Percentiles rank a stretch among this genome's conserved stretches.
phyloP scores from a whole-genome alignment of 2,797 vertebrate species.

The Simalia tracyae region DNA sequence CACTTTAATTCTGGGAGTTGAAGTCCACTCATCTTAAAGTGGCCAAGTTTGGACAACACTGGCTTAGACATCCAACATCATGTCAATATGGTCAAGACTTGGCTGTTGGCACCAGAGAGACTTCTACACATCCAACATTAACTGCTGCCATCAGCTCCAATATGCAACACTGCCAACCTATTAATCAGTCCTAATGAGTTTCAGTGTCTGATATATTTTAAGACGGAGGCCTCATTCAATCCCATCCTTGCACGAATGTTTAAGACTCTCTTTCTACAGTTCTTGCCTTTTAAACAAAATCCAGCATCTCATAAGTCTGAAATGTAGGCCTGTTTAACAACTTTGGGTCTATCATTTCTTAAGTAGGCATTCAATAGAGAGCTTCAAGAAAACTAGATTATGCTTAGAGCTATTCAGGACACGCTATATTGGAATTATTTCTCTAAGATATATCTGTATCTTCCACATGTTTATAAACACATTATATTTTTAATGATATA shows the following conservation, averaged over 20 bases:
- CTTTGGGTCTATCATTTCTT: background rate
- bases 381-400: constrained; percentile 31
- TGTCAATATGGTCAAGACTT: too few species aligned
- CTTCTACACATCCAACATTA: background rate
- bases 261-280: background rate
- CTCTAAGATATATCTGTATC: background rate
- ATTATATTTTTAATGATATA: background rate
- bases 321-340: background rate
- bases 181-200: background rate
- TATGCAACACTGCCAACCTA: background rate
- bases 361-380: constrained; percentile 23
- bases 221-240: background rate
- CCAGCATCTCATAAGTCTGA: constrained; percentile 29
- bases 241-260: background rate
- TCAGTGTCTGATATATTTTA: background rate
- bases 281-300: accelerated
- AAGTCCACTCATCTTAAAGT: too few species aligned
- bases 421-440: constrained; percentile 3
- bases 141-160: accelerated
- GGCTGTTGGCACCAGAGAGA: background rate
- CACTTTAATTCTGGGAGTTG: too few species aligned
- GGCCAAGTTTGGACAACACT: too few species aligned
- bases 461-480: background rate
- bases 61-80: too few species aligned
- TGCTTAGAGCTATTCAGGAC: background rate